Evolutionary conservation across 2,113 vertebrate species (phyloP).

Genomic region (Sarotherodon lohbergeri): DNA sequence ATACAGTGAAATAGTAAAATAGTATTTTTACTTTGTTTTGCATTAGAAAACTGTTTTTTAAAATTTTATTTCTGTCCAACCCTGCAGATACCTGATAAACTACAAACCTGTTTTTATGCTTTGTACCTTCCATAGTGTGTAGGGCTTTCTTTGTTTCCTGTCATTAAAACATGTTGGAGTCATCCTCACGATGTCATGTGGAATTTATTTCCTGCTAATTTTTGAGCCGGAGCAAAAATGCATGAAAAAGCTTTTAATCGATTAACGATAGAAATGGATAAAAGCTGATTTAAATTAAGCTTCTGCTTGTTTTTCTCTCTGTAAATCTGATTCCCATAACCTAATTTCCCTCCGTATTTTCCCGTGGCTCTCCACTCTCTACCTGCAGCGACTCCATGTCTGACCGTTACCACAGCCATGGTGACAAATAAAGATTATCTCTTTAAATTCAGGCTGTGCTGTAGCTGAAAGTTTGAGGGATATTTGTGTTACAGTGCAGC

Average conservation of each 20-base stretch:
- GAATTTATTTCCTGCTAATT: neutral
- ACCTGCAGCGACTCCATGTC: neutral
- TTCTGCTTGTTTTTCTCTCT: neutral
- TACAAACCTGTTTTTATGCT: neutral
- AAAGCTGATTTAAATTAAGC: neutral
- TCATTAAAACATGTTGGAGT: neutral
- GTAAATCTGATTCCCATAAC: neutral
- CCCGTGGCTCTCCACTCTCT: neutral
- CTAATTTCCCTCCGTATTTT: neutral
- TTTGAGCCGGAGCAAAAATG: neutral
- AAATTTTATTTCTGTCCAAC: neutral
- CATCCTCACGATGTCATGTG: neutral
- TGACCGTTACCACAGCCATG: rapidly evolving
- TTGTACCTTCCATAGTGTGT: neutral
- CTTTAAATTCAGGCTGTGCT: neutral
- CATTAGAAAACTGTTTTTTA: neutral
- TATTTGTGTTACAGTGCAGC: neutral
- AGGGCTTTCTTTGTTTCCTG: neutral
- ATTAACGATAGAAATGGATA: neutral
- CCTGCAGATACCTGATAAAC: neutral
- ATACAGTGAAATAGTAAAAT: neutral
- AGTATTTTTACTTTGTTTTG: neutral
- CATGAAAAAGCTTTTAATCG: neutral
- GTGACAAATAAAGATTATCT: rapidly evolving
- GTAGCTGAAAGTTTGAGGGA: neutral